phyloP scores from a whole-genome alignment of 2,797 vertebrate genomes.

The Peromyscus melanophrys region DNA sequence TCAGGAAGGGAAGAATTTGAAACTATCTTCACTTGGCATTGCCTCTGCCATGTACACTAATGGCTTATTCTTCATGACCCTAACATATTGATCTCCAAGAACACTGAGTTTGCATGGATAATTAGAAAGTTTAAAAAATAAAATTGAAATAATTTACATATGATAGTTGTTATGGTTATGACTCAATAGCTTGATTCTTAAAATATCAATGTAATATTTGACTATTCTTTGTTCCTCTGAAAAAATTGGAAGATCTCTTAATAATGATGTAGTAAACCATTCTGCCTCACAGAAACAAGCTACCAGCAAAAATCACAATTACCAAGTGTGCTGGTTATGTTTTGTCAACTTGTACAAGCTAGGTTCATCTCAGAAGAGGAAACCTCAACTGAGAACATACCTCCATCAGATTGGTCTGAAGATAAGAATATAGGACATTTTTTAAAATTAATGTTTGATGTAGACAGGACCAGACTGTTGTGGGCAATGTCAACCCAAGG shows the following conservation, averaged over 20 bases:
- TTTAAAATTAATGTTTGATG: neutral
- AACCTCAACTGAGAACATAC: neutral
- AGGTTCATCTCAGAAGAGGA: neutral
- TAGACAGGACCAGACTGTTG: neutral
- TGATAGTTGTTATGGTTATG: neutral
- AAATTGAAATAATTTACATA: neutral
- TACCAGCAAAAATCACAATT: neutral
- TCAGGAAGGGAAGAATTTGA: conserved; percentile 21
- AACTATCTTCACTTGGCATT: neutral
- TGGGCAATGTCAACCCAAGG: neutral
- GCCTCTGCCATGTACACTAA: neutral
- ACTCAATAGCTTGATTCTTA: neutral
- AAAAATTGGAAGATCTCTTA: neutral
- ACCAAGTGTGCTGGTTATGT: neutral
- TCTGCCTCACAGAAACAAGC: conserved; percentile 14
- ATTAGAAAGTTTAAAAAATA: neutral
- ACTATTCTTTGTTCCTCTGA: neutral
- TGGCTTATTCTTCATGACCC: neutral
- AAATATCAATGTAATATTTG: neutral
- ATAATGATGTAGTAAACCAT: neutral
- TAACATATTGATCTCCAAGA: neutral
- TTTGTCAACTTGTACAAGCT: neutral
- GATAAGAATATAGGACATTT: neutral
- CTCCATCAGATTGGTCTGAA: neutral
- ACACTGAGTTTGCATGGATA: neutral